Base-by-base conservation (phyloP, 2,888 invertebrate genomes). In the Dasysyrphus tricinctus region DNA sequence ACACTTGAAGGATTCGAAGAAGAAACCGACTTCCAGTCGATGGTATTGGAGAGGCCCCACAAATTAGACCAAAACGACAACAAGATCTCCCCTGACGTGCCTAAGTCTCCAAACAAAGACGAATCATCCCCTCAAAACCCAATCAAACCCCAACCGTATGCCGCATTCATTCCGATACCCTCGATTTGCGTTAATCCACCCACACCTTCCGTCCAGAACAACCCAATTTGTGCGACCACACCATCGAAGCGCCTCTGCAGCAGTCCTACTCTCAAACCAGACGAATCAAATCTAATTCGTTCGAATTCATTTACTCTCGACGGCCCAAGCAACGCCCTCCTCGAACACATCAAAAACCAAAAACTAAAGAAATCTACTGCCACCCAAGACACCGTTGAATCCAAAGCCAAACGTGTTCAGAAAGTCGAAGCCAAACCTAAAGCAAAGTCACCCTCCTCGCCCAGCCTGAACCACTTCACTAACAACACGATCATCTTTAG, bases 231-330 rank as follows among this genome's bases (percentile, higher is more conserved):
- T 19, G 39, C 56, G 24, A 61, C 56, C 5, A 89, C 88, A 32
- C 84, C 88, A 1, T 89, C 90, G 12, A 83, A 88, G 47, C 90
- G 92, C 24, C 90, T 91, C 3, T 90, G 90, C 44, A 90, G 91
- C 3, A 92, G 91, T 80, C 91, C 91, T 0, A 86, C 89, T 4
- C 80, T 92, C 3, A 88, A 89, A 44, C 61, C 82, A 32, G 82
- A 67, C 3, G 88, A 88, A 19, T 88, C 86, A 6, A 92, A 93
- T 88, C 91, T 96, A 75, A 93, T 95, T 12, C 93, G 97, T 69
- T 96, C 96, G 89, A 95, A 96, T 84, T 97, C 97, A 0, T 97
- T 97, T 90, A 96, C 96, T 0, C 92, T 97, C 61, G 95, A 97
- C 0, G 93, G 94, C 29, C 97, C 97, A 0, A 96, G 97, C 90